Evolutionary conservation across 2,888 invertebrate genomes (phyloP).

Genomic region (Thereva unica): DNA sequence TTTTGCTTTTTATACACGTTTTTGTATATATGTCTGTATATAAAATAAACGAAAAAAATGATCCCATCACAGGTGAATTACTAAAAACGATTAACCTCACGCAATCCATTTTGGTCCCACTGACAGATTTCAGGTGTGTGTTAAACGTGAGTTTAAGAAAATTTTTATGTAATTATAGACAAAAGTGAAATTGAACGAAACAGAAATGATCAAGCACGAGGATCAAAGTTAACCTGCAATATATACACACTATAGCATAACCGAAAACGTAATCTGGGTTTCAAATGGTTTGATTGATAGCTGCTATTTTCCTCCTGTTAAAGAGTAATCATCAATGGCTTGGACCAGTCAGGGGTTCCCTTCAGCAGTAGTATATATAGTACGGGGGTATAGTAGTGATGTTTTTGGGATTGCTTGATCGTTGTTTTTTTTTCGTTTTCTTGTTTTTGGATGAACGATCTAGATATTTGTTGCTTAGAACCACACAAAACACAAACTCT

Average conservation of each 20-base stretch:
- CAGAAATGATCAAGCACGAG: constrained; percentile 26
- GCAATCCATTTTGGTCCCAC: constrained; percentile 40
- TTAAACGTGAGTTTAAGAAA: constrained; percentile 41
- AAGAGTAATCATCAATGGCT: constrained; percentile 34
- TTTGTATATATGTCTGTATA: no score
- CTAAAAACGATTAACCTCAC: constrained; percentile 39
- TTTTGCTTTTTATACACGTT: no score
- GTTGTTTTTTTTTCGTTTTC: not conserved
- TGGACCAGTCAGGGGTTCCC: not conserved
- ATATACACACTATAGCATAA: constrained; percentile 1
- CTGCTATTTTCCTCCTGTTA: constrained; percentile 39
- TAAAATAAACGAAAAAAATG: no score
- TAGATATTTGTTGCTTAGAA: not conserved
- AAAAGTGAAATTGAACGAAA: constrained; percentile 39
- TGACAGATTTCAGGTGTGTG: constrained; percentile 39
- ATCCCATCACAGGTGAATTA: constrained; percentile 34
- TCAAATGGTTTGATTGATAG: constrained; percentile 40
- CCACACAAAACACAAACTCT: constrained; percentile 11
- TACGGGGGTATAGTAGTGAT: no score
- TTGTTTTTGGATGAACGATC: not conserved
- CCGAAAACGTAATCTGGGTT: constrained; percentile 32
- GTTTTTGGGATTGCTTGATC: no score
- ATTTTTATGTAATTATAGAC: constrained; percentile 42
- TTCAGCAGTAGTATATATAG: constrained; percentile 6
- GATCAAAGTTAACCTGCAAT: not conserved